Evolutionary conservation across 2,113 vertebrate species (phyloP).

Genomic region (Equus quagga): DNA sequence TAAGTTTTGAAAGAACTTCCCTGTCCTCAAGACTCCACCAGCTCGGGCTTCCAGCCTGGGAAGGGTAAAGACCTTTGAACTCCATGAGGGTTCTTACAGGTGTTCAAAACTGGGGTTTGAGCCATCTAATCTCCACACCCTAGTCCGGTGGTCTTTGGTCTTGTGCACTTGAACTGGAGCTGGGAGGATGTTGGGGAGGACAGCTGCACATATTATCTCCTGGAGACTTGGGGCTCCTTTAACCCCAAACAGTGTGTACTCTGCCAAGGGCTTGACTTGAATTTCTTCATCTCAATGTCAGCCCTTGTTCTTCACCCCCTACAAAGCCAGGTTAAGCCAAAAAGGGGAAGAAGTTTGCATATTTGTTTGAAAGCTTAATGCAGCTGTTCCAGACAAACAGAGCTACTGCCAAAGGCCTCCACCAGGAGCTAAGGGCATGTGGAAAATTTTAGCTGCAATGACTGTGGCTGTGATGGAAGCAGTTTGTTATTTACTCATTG

Average conservation of each 20-base stretch:
- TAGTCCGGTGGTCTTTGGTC: slow-evolving; percentile 20
- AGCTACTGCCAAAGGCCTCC: slow-evolving; percentile 69
- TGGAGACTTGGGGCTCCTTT: slow-evolving; percentile 34
- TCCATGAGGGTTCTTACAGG: not conserved
- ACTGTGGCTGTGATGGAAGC: slow-evolving; percentile 48
- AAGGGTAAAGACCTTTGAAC: not conserved
- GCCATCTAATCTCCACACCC: not conserved
- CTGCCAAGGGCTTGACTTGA: slow-evolving; percentile 62
- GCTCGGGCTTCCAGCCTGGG: not conserved
- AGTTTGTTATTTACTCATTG: slow-evolving; percentile 74
- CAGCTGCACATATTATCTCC: slow-evolving; percentile 25
- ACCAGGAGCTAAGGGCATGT: slow-evolving; percentile 62
- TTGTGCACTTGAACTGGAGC: slow-evolving; percentile 49
- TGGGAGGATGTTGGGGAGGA: not conserved
- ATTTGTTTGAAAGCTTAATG: slow-evolving; percentile 54
- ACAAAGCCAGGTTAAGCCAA: slow-evolving; percentile 66
- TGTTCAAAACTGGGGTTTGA: slow-evolving; percentile 29
- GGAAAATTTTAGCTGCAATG: slow-evolving; percentile 70
- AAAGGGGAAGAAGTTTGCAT: slow-evolving; percentile 50
- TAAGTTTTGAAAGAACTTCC: not conserved
- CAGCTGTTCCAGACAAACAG: slow-evolving; percentile 80
- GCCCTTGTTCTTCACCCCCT: slow-evolving; percentile 62
- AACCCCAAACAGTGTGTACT: slow-evolving; percentile 19
- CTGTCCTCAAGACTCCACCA: slow-evolving; percentile 21
- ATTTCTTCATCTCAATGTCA: slow-evolving; percentile 70